Base-by-base conservation (phyloP, 2,797 vertebrate genomes). In the Syncerus caffer region DNA sequence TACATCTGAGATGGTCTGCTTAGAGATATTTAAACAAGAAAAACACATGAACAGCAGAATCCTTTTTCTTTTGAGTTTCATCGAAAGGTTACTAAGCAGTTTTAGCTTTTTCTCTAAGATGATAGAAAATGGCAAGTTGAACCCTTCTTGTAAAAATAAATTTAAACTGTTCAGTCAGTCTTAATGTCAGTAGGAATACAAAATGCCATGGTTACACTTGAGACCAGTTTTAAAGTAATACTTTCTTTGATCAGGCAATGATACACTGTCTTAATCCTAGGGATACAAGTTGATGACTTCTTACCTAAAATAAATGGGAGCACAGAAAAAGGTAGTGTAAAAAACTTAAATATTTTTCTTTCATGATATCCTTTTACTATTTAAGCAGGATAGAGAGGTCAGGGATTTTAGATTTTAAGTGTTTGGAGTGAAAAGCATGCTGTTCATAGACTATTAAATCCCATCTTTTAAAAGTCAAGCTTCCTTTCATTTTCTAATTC, bases 251-350 rank as follows among this genome's bases (percentile, higher is more conserved):
- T 98, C 58, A 97, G 97, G 96, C 98, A 99, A 98, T 99, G 99
- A 99, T 98, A 97, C 76, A 97, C 92, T 99, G 98, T 99, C 98
- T 99, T 99, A 98, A 99, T 99, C 98, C 98, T 99, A 99, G 99
- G 99, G 98, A 98, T 99, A 99, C 99, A 99, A 99, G 99, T 99
- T 98, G 99, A 99, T n/a, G 99, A 99, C 99, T 99, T 99, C 99
- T 99, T 99, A 98, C 99, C 99, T 99, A 99, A 99, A 99, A 99
- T 99, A 98, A 99, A 99, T 99, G 99, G 99, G 98, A 99, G 98
- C 98, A 98, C 99, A 98, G 99, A 99, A 98, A 99, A 99, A 99
- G 99, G 99, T 99, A 99, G 98, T 98, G 98, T 99, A 98, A 88
- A 98, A 97, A 98, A 94, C 97, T 98, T 98, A 97, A 98, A 96